A percentile compares a stretch with the other conserved stretches of the same genome.
These are phyloP conservation scores for Ischnus inquisitorius DNA, from an alignment of 2,888 invertebrate species.

Conservation along the genomic window DNA sequence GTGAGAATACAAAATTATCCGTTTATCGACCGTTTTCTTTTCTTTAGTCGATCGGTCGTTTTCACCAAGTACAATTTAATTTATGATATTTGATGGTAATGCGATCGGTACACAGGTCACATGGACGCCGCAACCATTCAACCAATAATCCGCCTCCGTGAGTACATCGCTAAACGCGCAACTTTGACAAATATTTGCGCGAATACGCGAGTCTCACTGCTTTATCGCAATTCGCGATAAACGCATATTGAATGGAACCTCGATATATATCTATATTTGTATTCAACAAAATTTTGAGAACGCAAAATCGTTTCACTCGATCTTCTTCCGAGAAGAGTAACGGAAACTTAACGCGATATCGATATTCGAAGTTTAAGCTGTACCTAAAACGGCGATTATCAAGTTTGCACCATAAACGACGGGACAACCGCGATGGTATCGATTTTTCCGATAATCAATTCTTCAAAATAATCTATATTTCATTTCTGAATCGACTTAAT, in stretches of 20 bases:
- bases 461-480: background rate
- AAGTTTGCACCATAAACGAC: background rate
- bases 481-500: background rate
- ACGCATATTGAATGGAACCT: background rate
- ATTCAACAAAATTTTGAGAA: background rate
- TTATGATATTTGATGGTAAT: background rate
- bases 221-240: slow-evolving; percentile 22
- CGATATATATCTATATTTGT: background rate
- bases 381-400: background rate
- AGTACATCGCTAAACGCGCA: slow-evolving; percentile 23
- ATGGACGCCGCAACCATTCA: background rate
- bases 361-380: background rate
- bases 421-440: background rate
- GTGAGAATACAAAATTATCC: background rate
- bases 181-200: slow-evolving; percentile 51
- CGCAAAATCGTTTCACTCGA: background rate
- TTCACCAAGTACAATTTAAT: slow-evolving; percentile 4
- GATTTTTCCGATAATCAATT: background rate
- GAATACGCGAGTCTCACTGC: slow-evolving; percentile 24
- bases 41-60: background rate
- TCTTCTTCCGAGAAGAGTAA: background rate
- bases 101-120: slow-evolving; percentile 16
- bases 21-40: background rate
- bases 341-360: background rate
- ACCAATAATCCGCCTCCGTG: background rate